A percentile compares a stretch with the other conserved stretches of the same genome.
phyloP scores from a whole-genome alignment of 2,113 vertebrate genomes.

The Caloenas nicobarica region DNA sequence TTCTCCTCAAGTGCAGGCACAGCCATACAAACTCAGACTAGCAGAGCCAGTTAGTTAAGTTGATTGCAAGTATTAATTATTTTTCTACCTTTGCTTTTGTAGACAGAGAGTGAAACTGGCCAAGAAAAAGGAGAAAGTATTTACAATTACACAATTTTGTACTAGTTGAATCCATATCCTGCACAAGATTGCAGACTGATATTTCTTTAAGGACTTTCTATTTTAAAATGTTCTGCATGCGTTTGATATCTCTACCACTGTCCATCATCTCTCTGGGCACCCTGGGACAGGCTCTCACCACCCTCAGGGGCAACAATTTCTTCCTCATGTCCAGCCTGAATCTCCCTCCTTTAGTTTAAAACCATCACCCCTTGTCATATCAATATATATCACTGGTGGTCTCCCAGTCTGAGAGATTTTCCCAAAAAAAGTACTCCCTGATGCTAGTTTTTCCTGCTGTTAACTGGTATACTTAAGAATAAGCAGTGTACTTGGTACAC shows the following conservation, averaged over 20 bases:
- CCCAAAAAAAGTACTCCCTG: background rate
- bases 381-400: background rate
- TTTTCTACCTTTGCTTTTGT: background rate
- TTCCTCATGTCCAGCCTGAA: no score
- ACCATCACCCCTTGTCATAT: no score
- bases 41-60: background rate
- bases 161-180: background rate
- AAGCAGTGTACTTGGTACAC: no score
- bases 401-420: background rate
- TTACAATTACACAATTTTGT: background rate
- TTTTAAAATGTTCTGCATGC: background rate
- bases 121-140: background rate
- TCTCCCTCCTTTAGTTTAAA: no score
- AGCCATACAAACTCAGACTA: background rate
- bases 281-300: no score
- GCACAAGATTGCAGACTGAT: background rate
- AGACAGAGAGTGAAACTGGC: background rate
- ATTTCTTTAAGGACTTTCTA: background rate
- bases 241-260: background rate
- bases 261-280: no score
- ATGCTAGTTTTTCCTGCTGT: background rate
- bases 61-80: background rate
- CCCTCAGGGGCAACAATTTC: no score
- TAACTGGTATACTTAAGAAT: fast-evolving
- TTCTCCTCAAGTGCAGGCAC: background rate